Conservation (phyloP, 2,113 vertebrate genomes). For the Dolichotis patagonum region DNA sequence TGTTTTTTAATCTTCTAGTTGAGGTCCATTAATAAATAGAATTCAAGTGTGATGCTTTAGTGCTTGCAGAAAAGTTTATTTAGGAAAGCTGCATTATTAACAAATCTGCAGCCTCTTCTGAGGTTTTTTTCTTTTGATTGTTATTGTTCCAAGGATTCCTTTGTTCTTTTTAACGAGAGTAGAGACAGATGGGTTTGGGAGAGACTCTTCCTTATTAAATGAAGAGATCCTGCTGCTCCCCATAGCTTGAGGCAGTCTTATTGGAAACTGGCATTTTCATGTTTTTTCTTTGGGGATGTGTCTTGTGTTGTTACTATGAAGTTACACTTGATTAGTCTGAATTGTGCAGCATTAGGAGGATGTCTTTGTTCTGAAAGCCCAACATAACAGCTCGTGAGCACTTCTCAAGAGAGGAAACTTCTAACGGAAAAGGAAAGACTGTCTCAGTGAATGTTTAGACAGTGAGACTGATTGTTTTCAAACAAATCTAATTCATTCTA, state of each 20-base stretch:
- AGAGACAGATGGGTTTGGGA: slow-evolving; percentile 68
- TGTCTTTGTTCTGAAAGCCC: slow-evolving; percentile 54
- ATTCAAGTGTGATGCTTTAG: not conserved
- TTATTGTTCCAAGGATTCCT: not conserved
- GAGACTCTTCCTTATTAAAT: slow-evolving; percentile 45
- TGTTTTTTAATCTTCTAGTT: not conserved
- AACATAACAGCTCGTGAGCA: slow-evolving; percentile 29
- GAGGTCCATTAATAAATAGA: slow-evolving; percentile 31
- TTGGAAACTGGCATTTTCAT: slow-evolving; percentile 42
- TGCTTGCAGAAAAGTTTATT: slow-evolving; percentile 46
- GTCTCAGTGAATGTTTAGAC: slow-evolving; percentile 58
- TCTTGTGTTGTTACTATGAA: slow-evolving; percentile 48
- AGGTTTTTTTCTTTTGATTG: not conserved
- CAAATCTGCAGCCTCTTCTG: not conserved
- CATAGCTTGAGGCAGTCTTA: slow-evolving; percentile 50
- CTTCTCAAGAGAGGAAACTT: slow-evolving; percentile 53
- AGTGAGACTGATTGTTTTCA: slow-evolving; percentile 69
- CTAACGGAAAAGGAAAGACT: slow-evolving; percentile 45
- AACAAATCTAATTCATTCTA: slow-evolving; percentile 51
- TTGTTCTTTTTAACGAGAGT: slow-evolving; percentile 73
- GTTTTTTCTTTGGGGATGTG: slow-evolving; percentile 42
- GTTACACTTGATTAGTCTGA: slow-evolving; percentile 57
- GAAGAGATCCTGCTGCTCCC: slow-evolving; percentile 53
- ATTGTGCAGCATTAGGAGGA: not conserved
- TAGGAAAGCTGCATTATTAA: not conserved